Conservation (phyloP, 2,797 vertebrate species). For the Sternotherus odoratus region DNA sequence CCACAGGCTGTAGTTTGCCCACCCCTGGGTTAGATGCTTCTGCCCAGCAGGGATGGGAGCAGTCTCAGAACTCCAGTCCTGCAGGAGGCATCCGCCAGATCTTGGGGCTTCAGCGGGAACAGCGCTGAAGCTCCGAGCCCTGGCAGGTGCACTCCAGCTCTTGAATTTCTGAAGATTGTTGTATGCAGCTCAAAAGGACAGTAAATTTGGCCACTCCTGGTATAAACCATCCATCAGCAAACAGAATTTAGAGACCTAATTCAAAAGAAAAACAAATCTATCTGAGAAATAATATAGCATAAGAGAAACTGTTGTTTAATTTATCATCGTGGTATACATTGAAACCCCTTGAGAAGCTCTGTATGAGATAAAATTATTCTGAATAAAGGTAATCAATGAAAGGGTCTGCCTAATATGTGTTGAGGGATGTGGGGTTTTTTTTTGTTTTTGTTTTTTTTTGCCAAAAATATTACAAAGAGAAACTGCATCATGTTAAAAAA, state of each 20-base stretch:
- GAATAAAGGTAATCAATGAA: background rate
- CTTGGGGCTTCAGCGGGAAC: no score
- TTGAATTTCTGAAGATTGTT: no score
- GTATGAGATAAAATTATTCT: background rate
- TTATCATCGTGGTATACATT: background rate
- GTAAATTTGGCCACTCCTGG: no score
- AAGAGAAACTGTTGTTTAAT: background rate
- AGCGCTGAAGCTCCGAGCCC: no score
- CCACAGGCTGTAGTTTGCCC: no score
- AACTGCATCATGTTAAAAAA: background rate
- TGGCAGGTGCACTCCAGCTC: no score
- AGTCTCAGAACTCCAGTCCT: no score
- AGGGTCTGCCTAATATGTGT: background rate
- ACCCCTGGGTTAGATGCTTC: no score
- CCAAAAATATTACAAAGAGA: background rate
- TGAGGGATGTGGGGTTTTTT: background rate
- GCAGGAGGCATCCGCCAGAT: no score
- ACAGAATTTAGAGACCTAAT: background rate
- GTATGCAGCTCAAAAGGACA: no score
- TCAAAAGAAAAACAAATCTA: background rate
- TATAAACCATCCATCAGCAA: accelerated
- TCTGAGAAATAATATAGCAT: background rate
- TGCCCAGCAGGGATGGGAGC: no score
- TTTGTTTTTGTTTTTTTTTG: background rate
- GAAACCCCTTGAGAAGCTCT: background rate